Conservation (phyloP, 2,888 invertebrate genomes). For the Trilocha varians region DNA sequence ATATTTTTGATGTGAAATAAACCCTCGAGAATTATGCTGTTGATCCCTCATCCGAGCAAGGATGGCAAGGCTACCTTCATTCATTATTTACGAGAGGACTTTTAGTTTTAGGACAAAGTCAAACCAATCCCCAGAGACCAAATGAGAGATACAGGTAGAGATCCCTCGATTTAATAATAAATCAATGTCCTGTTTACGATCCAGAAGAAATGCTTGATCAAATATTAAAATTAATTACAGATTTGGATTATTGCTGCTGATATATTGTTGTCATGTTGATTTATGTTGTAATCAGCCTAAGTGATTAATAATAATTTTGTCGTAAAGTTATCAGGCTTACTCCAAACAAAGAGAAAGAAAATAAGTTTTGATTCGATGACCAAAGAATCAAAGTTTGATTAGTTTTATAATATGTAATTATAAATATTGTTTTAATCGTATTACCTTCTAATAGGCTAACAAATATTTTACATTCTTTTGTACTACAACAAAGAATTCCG, state of each 20-base stretch:
- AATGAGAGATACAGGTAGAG: constrained; percentile 9
- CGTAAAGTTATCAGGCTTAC: too few species aligned
- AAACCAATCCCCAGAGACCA: constrained; percentile 12
- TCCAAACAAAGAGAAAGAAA: too few species aligned
- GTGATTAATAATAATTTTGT: too few species aligned
- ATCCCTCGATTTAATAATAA: constrained; percentile 15
- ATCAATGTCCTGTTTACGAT: constrained; percentile 8
- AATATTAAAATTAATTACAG: background rate
- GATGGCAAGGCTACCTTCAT: constrained; percentile 12
- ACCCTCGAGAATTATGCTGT: background rate
- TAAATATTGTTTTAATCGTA: too few species aligned
- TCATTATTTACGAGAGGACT: constrained; percentile 23
- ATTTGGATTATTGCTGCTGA: background rate
- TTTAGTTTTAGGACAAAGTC: constrained; percentile 18
- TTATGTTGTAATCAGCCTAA: too few species aligned
- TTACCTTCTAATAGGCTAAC: too few species aligned
- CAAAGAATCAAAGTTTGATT: too few species aligned
- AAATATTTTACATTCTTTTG: too few species aligned
- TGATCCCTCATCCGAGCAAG: background rate
- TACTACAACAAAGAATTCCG: too few species aligned
- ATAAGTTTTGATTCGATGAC: too few species aligned
- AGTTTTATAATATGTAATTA: too few species aligned
- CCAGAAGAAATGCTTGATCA: background rate
- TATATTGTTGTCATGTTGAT: too few species aligned
- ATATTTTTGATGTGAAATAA: background rate